Evolutionary conservation across 2,888 invertebrate genomes (phyloP).

Genomic region (Chrysolina oricalcia): DNA sequence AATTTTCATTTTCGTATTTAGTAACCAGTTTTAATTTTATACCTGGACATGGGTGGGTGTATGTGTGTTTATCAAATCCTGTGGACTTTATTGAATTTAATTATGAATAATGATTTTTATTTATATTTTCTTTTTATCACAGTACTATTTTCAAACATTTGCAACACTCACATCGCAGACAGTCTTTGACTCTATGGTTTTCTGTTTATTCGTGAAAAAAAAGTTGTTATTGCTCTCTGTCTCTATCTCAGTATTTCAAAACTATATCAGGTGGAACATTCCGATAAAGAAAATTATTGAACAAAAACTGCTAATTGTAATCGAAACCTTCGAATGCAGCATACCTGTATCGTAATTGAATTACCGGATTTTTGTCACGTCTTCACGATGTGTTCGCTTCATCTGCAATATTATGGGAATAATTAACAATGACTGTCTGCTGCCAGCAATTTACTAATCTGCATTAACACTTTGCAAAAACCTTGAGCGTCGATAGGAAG

Average conservation of each 20-base stretch:
- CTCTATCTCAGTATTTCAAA: neutral
- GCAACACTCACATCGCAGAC: too few species aligned
- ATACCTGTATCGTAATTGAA: neutral
- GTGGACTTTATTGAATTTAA: too few species aligned
- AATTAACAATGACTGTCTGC: slow-evolving; percentile 11
- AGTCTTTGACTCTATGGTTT: too few species aligned
- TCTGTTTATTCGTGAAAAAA: too few species aligned
- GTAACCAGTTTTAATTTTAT: too few species aligned
- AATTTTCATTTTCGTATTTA: too few species aligned
- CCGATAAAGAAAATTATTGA: neutral
- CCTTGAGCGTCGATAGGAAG: neutral
- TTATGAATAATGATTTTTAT: too few species aligned
- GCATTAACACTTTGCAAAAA: neutral
- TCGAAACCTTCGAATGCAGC: slow-evolving; percentile 9
- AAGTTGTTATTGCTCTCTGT: too few species aligned
- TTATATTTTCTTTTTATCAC: too few species aligned
- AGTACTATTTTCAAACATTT: too few species aligned
- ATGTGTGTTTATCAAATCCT: too few species aligned
- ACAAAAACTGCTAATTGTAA: neutral
- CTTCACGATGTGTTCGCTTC: slow-evolving; percentile 8
- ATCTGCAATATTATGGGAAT: slow-evolving; percentile 6
- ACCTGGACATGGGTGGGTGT: too few species aligned
- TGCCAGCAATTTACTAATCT: neutral
- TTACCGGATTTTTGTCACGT: slow-evolving; percentile 4
- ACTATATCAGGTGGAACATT: neutral